These are phyloP conservation scores for Oppia nitens DNA, from an alignment of 1,140 invertebrate genomes.

Conservation along the genomic window DNA sequence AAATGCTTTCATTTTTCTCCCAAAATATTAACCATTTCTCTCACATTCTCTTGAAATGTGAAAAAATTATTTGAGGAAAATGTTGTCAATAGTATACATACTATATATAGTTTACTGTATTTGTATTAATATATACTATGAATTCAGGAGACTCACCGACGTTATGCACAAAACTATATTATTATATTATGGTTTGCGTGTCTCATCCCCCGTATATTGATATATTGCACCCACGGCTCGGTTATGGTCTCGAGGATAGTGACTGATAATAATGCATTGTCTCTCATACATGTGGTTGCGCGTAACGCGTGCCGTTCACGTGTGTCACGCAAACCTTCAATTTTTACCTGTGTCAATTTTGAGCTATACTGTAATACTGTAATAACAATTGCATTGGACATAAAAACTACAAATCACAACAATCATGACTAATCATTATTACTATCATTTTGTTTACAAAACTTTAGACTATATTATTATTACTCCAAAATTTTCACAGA, in stretches of 20 bases:
- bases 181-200: not conserved
- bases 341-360: conserved; percentile 9
- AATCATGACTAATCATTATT: conserved; percentile 19
- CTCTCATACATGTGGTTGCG: conserved; percentile 8
- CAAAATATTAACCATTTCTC: no score
- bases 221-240: not conserved
- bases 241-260: no score
- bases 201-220: not conserved
- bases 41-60: not conserved
- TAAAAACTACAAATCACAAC: conserved; percentile 17
- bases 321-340: conserved; percentile 13
- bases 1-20: not conserved
- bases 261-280: not conserved
- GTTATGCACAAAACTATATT: no score
- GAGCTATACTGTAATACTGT: no score
- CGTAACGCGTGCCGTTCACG: conserved; percentile 11
- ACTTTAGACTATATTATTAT: no score
- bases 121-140: not conserved
- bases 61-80: not conserved
- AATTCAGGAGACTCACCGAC: no score
- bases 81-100: no score
- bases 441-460: conserved; percentile 14
- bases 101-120: not conserved
- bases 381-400: conserved; percentile 3
- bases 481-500: no score